Evolutionary conservation across 2,113 vertebrate species (phyloP), one percentile per base, ranked within the genome.

Genomic region (Salvator merianae): DNA sequence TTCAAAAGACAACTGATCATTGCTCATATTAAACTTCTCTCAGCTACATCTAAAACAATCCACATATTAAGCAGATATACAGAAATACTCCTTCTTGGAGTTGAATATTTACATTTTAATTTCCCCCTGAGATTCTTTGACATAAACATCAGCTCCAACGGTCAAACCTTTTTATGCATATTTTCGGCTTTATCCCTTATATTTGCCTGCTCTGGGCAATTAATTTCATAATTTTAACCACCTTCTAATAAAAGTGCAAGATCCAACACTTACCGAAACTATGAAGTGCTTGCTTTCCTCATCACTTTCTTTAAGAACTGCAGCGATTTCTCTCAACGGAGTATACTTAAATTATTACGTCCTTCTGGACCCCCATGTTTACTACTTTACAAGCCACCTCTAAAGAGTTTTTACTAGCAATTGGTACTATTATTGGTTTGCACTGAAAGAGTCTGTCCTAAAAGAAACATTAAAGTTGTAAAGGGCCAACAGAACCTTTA

Each of bases 181-280:
- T 80, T 88, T 91, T 86, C 88, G 90, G 77, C 88, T 86, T 90
- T n/a, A 47, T 26, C 90, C 81, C 66, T 89, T 90, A 74, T 91
- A 91, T 91, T 93, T 83, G 91, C 88, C 40, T 62, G 88, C 79
- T 92, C 84, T 55, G 38, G 83, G 73, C 69, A 93, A 94, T 92
- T 92, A 93, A 92, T 90, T 90, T 55, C 36, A 22, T 87, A 91
- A 90, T 91, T 83, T 89, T 86, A 94, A 93, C 88, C 91, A 84
- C 68, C 84, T 91, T 87, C 89, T 92, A 90, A 81, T 92, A 87
- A 90, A 91, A 92, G 85, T 79, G 85, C 81, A 92, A 90, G 86
- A 86, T 74, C 87, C 4, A 36, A 79, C 65, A 32, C 43, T 62
- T 84, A 79, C 34, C 62, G 50, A 62, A 68, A 8, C 77, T 43